Percentiles rank a stretch among this genome's conserved stretches.
Conservation (phyloP, 2,888 invertebrate genomes). For the Synergus gifuensis region DNA sequence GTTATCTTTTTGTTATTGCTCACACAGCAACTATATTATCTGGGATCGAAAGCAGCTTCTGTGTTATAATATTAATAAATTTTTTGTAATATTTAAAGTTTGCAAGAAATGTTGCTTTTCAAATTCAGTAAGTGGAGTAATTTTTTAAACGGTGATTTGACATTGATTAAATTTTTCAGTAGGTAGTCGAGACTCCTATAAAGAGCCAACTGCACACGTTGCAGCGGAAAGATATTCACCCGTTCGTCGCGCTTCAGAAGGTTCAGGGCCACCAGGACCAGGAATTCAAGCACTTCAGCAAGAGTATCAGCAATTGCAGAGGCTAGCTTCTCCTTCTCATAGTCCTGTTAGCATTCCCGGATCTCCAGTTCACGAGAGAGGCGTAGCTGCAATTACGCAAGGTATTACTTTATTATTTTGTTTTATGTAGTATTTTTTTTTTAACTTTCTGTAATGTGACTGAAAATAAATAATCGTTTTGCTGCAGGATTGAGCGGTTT, state of each 20-base stretch:
- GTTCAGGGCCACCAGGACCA: slow-evolving; percentile 81
- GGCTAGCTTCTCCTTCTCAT: slow-evolving; percentile 77
- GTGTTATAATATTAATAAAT: background rate
- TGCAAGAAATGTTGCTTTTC: background rate
- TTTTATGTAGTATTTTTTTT: background rate
- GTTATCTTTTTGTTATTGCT: background rate
- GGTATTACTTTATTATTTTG: slow-evolving; percentile 69
- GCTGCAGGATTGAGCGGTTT: slow-evolving; percentile 85
- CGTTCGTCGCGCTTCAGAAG: slow-evolving; percentile 93
- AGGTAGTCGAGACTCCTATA: slow-evolving; percentile 80
- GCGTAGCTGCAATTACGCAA: slow-evolving; percentile 81
- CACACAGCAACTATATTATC: background rate
- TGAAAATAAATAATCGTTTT: slow-evolving; percentile 19
- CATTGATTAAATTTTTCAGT: slow-evolving; percentile 41
- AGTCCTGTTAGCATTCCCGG: slow-evolving; percentile 76
- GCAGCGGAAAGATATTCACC: slow-evolving; percentile 91
- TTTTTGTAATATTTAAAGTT: background rate
- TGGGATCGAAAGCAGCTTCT: background rate
- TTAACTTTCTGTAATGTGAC: background rate
- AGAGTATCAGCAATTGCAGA: slow-evolving; percentile 89
- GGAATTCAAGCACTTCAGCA: slow-evolving; percentile 85
- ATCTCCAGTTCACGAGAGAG: slow-evolving; percentile 75
- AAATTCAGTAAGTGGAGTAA: background rate
- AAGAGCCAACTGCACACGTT: slow-evolving; percentile 79
- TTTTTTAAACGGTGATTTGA: background rate